Evolutionary conservation across 2,888 invertebrate species (phyloP), one percentile per base, ranked within the genome.

Genomic region (Elgonia sp.): DNA sequence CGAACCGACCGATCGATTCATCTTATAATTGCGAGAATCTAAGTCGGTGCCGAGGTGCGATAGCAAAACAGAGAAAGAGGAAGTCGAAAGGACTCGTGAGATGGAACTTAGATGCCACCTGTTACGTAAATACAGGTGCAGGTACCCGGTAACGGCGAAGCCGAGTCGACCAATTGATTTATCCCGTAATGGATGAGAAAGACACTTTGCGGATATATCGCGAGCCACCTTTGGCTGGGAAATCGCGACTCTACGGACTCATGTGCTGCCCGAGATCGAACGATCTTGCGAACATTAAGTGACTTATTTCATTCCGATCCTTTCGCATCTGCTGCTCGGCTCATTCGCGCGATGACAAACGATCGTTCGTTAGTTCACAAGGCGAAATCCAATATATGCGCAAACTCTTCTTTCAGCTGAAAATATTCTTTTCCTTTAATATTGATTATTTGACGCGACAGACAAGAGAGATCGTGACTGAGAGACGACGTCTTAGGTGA

Each of bases 111-210:
- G 84, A 84, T 84, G 87, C 85, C 88, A 88, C 88, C 88, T 88
- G 88, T 88, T 88, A 85, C 88, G 85, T 85, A 85, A 88, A 88
- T 79, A 83, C 88, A 88, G 79, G 85, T 88, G 85, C 88, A 82
- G 72, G 63, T 75, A 82, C 82, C 57, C 21, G 40, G 67, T 75
- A 82, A 82, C 81, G 75, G 77, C 63, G 60, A 18, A 76, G 72
- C 18, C 62, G 75, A 76, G 70, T 55, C 77, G 77, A 77, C 81
- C 88, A 84, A 88, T 88, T 88, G 85, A 88, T 88, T 88, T 88
- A 88, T 88, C 88, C 84, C 20, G 46, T 75, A 79, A 85, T 82
- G 79, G 84, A 85, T 67, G 85, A 81, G 84, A 76, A 77, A 87
- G 87, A 84, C 84, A 87, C 80, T 86, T n/a, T 40, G 65, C 87